Conservation (phyloP, 64 coral and sea anemone species). For the Dendrophyllia cribrosa region DNA sequence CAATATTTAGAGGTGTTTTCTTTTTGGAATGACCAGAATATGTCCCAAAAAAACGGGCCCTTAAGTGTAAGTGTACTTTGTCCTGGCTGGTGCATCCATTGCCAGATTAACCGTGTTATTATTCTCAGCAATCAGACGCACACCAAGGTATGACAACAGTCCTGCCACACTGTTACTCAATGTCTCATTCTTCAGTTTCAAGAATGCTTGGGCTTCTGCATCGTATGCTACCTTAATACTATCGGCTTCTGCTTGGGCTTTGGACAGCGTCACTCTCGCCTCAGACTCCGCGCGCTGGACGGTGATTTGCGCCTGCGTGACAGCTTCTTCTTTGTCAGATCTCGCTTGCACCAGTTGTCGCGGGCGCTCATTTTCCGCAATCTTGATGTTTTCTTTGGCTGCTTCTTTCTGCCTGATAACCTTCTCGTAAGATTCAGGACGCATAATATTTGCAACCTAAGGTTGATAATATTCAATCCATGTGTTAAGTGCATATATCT, state of each 20-base stretch:
- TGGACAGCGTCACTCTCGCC: conserved; percentile 56
- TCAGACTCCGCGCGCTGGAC: conserved; percentile 67
- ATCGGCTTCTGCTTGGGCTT: conserved; percentile 70
- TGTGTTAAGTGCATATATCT: too few relatives aligned
- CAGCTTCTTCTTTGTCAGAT: conserved; percentile 70
- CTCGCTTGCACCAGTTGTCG: conserved; percentile 62
- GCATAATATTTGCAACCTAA: conserved; percentile 55
- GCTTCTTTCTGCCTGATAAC: conserved; percentile 67
- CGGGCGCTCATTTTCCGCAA: conserved; percentile 75
- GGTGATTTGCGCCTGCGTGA: conserved; percentile 70
- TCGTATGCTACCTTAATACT: conserved; percentile 68
- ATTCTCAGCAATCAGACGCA: conserved; percentile 74
- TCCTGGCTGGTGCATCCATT: conserved; percentile 82
- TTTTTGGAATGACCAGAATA: too few relatives aligned
- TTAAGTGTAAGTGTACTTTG: conserved; percentile 82
- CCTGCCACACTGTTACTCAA: conserved; percentile 63
- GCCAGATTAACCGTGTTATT: conserved; percentile 73
- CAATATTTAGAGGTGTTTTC: too few relatives aligned
- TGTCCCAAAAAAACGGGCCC: too few relatives aligned
- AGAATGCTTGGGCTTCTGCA: conserved; percentile 79
- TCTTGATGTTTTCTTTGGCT: conserved; percentile 90
- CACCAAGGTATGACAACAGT: conserved; percentile 80
- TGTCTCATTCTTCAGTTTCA: conserved; percentile 63
- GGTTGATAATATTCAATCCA: not conserved
- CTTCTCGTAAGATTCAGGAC: conserved; percentile 72